Evolutionary conservation across 2,888 invertebrate genomes (phyloP).

Genomic region (Leptopilina drosophilae): DNA sequence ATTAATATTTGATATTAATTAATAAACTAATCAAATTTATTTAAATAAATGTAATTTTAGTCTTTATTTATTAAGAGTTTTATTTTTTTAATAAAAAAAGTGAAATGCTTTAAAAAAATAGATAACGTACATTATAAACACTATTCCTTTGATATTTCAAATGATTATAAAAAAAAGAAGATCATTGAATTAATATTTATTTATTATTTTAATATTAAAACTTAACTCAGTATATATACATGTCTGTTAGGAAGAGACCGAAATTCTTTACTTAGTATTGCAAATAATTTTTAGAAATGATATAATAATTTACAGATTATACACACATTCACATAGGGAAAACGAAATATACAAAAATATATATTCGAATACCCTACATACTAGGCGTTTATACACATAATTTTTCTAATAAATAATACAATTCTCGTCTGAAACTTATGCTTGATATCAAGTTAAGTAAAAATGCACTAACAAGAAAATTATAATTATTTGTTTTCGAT

Average conservation of each 20-base stretch:
- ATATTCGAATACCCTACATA: conserved; percentile 60
- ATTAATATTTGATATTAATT: too few species aligned
- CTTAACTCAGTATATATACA: conserved; percentile 72
- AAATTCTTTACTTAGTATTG: conserved; percentile 61
- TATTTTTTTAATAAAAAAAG: too few species aligned
- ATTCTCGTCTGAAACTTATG: conserved; percentile 50
- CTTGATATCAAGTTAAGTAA: conserved; percentile 15
- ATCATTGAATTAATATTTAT: conserved; percentile 35
- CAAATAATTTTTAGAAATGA: conserved; percentile 63
- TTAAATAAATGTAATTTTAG: too few species aligned
- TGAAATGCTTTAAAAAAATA: too few species aligned
- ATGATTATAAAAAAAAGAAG: too few species aligned
- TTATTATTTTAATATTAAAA: conserved; percentile 66
- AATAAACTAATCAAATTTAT: too few species aligned
- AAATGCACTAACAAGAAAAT: not conserved
- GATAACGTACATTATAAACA: too few species aligned
- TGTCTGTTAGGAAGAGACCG: conserved; percentile 59
- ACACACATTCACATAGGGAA: conserved; percentile 65
- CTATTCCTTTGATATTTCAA: too few species aligned
- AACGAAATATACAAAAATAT: conserved; percentile 50
- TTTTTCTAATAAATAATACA: conserved; percentile 65
- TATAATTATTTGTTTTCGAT: not conserved
- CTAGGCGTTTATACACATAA: conserved; percentile 52
- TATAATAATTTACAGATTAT: conserved; percentile 73
- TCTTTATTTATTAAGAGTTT: too few species aligned